Evolutionary conservation across 2,888 invertebrate genomes (phyloP).

Genomic region (Leuctra nigra): DNA sequence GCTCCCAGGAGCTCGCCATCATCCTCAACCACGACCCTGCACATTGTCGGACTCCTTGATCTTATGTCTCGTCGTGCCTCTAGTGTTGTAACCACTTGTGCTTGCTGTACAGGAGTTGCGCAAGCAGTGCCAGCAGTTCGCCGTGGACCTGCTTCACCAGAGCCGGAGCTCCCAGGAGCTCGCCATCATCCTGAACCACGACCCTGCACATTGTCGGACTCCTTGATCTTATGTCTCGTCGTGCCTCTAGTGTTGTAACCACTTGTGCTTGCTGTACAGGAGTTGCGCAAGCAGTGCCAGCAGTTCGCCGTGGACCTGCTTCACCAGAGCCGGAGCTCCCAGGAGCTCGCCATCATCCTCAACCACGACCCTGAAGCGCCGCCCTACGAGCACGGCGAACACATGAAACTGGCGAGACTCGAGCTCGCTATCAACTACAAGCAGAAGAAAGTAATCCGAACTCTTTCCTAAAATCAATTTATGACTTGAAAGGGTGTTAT

Average conservation of each 20-base stretch:
- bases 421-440: constrained; percentile 90
- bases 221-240: too few species aligned
- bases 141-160: constrained; percentile 85
- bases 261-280: constrained; percentile 40
- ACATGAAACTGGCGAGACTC: constrained; percentile 77
- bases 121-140: constrained; percentile 83
- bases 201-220: too few species aligned
- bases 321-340: constrained; percentile 85
- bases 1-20: constrained; percentile 87
- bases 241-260: too few species aligned
- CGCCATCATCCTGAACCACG: constrained; percentile 89
- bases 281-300: constrained; percentile 78
- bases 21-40: constrained; percentile 88
- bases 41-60: too few species aligned
- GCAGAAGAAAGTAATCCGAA: constrained; percentile 87
- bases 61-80: too few species aligned
- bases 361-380: constrained; percentile 79
- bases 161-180: constrained; percentile 88
- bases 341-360: constrained; percentile 87
- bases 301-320: constrained; percentile 86
- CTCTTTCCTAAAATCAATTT: too few species aligned
- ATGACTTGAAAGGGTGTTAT: too few species aligned
- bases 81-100: too few species aligned
- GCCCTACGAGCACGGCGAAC: constrained; percentile 68
- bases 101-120: constrained; percentile 68